Conservation (phyloP, 2,888 invertebrate genomes). For the Balanococcus diminutus region DNA sequence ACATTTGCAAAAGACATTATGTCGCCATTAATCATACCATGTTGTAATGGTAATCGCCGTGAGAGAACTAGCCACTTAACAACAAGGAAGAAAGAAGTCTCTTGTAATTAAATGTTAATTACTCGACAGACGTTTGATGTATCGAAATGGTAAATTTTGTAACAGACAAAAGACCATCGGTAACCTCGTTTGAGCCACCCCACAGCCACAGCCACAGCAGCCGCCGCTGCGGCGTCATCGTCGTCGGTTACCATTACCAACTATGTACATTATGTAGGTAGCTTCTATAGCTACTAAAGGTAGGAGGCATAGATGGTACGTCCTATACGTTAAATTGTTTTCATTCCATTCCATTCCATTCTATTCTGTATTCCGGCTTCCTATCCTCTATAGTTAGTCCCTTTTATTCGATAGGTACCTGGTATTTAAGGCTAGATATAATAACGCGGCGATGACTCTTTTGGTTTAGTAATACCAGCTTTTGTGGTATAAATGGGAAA, state of each 20-base stretch:
- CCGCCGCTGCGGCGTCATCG: neutral
- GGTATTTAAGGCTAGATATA: neutral
- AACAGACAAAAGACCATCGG: constrained; percentile 4
- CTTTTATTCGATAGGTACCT: neutral
- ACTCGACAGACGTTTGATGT: constrained; percentile 40
- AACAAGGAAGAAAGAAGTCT: constrained; percentile 32
- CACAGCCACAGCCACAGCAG: no score
- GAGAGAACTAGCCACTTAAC: constrained; percentile 38
- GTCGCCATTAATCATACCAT: constrained; percentile 33
- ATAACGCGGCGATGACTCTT: neutral
- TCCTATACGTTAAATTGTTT: neutral
- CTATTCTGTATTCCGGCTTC: no score
- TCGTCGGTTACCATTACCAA: neutral
- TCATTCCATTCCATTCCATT: neutral
- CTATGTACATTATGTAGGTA: neutral
- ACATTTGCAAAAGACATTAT: constrained; percentile 30
- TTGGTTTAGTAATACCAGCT: neutral
- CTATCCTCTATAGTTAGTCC: no score
- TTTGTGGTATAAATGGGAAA: neutral
- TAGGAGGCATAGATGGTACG: no score
- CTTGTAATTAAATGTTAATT: constrained; percentile 40
- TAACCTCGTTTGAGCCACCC: neutral
- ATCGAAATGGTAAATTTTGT: constrained; percentile 34
- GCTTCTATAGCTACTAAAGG: neutral
- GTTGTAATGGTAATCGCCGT: constrained; percentile 36